Evolutionary conservation across 2,113 vertebrate species (phyloP).

Genomic region (Menura novaehollandiae): DNA sequence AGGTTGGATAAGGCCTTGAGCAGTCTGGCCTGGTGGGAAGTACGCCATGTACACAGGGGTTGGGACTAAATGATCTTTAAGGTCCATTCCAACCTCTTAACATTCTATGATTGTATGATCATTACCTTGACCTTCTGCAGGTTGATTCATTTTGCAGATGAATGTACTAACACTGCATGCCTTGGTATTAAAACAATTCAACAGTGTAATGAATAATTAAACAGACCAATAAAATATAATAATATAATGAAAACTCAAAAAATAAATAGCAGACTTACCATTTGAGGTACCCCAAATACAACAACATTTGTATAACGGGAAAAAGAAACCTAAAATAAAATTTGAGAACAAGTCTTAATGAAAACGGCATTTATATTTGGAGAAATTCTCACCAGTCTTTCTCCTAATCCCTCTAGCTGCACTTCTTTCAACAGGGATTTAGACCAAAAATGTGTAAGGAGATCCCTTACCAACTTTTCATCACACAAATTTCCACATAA

Average conservation of each 20-base stretch:
- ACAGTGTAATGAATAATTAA: not conserved
- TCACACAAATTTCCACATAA: not conserved
- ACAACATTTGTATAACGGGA: conserved; percentile 86
- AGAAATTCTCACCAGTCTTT: not conserved
- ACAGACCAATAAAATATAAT: not conserved
- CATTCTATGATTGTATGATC: not conserved
- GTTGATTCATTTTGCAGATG: not conserved
- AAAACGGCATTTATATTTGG: not conserved
- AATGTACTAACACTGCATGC: not conserved
- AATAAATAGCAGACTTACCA: conserved; percentile 78
- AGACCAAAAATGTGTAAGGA: not conserved
- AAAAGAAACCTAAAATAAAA: conserved; percentile 84
- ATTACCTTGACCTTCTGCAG: not conserved
- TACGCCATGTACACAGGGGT: rapidly evolving
- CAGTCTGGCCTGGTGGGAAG: not conserved
- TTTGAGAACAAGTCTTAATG: not conserved
- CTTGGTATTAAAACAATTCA: not conserved
- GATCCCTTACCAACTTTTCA: not conserved
- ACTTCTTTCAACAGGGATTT: not conserved
- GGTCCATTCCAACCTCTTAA: not conserved
- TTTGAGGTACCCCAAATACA: conserved; percentile 95
- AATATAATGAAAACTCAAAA: not conserved
- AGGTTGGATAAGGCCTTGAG: not conserved
- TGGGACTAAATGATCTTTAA: not conserved
- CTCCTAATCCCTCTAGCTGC: not conserved